A percentile compares a stretch with the other conserved stretches of the same genome.
phyloP scores from a whole-genome alignment of 1,140 invertebrate genomes.

The Dufourea novaeangliae region DNA sequence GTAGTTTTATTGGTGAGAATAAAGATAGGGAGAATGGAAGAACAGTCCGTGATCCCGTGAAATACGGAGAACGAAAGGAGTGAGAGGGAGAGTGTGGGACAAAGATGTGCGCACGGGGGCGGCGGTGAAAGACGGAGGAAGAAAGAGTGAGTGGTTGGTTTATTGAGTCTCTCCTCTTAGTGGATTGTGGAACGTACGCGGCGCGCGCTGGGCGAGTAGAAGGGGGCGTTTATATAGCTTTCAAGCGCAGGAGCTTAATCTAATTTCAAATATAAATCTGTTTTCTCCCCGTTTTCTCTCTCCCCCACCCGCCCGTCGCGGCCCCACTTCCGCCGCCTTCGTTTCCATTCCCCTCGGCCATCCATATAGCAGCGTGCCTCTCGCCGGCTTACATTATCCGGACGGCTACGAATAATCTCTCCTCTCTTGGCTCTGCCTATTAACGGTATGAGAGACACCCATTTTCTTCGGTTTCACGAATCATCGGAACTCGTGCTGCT shows the following conservation, averaged over 20 bases:
- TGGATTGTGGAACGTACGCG: conserved; percentile 71
- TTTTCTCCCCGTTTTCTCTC: conserved; percentile 62
- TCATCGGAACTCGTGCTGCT: conserved; percentile 1
- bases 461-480: conserved; percentile 32
- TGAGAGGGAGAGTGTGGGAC: conserved; percentile 44
- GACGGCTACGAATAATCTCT: conserved; percentile 75
- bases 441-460: conserved; percentile 60
- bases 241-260: conserved; percentile 82
- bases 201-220: conserved; percentile 66
- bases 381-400: conserved; percentile 70
- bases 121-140: conserved; percentile 55
- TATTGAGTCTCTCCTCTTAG: conserved; percentile 77
- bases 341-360: conserved; percentile 48
- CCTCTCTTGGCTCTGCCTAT: conserved; percentile 68
- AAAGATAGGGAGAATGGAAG: conserved; percentile 27
- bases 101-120: too few species aligned
- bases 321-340: conserved; percentile 64
- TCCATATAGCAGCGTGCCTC: conserved; percentile 64
- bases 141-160: conserved; percentile 78
- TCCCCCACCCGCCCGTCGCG: conserved; percentile 62
- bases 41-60: conserved; percentile 20
- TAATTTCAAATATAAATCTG: conserved; percentile 82
- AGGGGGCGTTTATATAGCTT: conserved; percentile 81
- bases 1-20: conserved; percentile 41
- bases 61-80: conserved; percentile 39